Conservation (phyloP, 2,113 vertebrate genomes). For the Probosciger aterrimus region DNA sequence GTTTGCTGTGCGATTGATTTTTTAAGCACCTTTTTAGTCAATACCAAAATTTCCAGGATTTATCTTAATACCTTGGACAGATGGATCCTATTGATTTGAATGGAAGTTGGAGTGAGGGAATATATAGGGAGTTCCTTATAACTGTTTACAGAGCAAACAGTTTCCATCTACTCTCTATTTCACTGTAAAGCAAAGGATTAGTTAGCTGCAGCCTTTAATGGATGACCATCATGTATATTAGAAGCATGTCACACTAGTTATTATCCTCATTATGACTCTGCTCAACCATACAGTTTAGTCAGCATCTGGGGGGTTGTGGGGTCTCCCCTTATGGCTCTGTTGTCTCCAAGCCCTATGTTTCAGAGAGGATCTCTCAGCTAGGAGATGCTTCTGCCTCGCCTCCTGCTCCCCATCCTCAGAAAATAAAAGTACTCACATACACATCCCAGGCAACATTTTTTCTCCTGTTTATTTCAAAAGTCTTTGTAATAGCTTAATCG, state of each 20-base stretch:
- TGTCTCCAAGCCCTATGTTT: background rate
- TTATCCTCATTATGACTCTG: background rate
- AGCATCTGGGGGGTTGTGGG: background rate
- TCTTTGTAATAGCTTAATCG: conserved; percentile 20
- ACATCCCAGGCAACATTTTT: background rate
- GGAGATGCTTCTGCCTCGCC: background rate
- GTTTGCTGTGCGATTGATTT: background rate
- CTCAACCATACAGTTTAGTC: fast-evolving
- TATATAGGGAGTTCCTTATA: background rate
- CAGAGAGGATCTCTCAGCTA: background rate
- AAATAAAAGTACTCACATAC: background rate
- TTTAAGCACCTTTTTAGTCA: background rate
- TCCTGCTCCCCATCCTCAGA: background rate
- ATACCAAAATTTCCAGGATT: background rate
- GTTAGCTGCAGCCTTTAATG: background rate
- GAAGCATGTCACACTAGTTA: background rate
- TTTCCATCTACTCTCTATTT: background rate
- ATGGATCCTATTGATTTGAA: conserved; percentile 19
- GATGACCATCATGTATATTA: background rate
- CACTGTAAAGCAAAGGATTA: background rate
- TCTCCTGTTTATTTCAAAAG: conserved; percentile 49
- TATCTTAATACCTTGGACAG: conserved; percentile 9
- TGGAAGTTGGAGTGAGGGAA: background rate
- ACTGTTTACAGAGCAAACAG: conserved; percentile 9
- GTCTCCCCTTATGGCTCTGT: background rate